These are phyloP conservation scores for Anthopleura xanthogrammica DNA, from an alignment of 92 coral and sea anemone genomes.

Conservation along the genomic window DNA sequence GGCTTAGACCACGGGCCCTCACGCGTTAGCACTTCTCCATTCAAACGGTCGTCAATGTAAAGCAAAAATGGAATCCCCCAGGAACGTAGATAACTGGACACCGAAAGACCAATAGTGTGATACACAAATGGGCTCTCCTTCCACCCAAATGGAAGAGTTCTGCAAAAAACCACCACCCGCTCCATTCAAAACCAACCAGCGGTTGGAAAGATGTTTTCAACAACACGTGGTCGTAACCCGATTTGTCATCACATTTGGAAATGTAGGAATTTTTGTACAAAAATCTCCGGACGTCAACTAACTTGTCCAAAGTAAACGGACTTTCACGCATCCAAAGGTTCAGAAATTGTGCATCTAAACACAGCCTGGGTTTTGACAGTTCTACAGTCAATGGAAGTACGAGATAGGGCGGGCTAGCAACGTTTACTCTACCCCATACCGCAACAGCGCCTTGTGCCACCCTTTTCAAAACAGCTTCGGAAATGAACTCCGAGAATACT, in stretches of 20 bases:
- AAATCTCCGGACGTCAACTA: slow-evolving; percentile 1
- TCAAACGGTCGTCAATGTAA: no score
- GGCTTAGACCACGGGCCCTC: no score
- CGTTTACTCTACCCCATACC: slow-evolving; percentile 19
- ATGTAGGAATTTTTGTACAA: slow-evolving; percentile 14
- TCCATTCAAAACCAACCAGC: no score
- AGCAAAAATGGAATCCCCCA: no score
- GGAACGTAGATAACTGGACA: no score
- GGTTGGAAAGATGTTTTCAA: background rate
- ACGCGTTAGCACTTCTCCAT: no score
- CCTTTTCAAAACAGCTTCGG: no score
- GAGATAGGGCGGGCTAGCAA: slow-evolving; percentile 14
- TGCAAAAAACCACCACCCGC: no score
- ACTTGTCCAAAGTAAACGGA: slow-evolving; percentile 10
- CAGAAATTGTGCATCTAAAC: slow-evolving; percentile 29
- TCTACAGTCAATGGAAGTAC: slow-evolving; percentile 7
- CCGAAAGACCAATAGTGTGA: no score
- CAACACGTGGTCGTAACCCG: slow-evolving; percentile 18
- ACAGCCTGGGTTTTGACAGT: slow-evolving; percentile 28
- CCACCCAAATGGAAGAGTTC: no score
- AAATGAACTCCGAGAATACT: no score
- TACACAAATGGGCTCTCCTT: no score
- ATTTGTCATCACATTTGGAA: slow-evolving; percentile 32
- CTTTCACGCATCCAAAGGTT: slow-evolving; percentile 27
- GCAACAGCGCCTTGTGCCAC: background rate